These are phyloP conservation scores for Sebastes hubbsi DNA, from an alignment of 2,797 vertebrate species.

Conservation along the genomic window DNA sequence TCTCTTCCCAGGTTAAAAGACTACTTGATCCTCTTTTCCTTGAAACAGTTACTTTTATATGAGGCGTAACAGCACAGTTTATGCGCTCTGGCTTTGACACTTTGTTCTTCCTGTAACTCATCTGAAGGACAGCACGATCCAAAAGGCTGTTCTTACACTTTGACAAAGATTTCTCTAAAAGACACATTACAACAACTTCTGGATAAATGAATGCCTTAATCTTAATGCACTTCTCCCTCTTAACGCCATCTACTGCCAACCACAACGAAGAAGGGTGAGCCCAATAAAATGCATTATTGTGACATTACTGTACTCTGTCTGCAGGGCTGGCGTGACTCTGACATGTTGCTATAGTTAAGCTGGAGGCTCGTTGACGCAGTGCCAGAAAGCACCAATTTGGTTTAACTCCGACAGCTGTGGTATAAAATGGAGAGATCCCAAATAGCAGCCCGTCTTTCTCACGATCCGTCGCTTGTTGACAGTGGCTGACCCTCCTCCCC, in stretches of 20 bases:
- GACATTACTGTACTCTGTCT: slow-evolving; percentile 30
- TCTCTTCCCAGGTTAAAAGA: slow-evolving; percentile 20
- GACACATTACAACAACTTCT: neutral
- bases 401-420: slow-evolving; percentile 73
- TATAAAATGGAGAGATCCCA: slow-evolving; percentile 73
- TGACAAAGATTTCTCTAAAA: slow-evolving; percentile 1
- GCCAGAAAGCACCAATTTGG: slow-evolving; percentile 51
- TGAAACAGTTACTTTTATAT: slow-evolving; percentile 38
- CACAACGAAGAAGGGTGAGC: slow-evolving; percentile 25
- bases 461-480: slow-evolving; percentile 81
- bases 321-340: slow-evolving; percentile 48
- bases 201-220: slow-evolving; percentile 21
- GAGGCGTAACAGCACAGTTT: slow-evolving; percentile 33
- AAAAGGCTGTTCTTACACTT: neutral
- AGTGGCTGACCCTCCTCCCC: slow-evolving; percentile 78
- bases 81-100: slow-evolving; percentile 35
- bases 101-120: slow-evolving; percentile 40
- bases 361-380: slow-evolving; percentile 59
- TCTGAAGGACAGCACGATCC: slow-evolving; percentile 21
- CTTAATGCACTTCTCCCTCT: slow-evolving; percentile 12
- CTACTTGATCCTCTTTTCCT: slow-evolving; percentile 41
- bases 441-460: slow-evolving; percentile 81
- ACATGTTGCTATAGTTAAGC: slow-evolving; percentile 65
- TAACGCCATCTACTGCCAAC: slow-evolving; percentile 18
- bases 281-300: slow-evolving; percentile 38